Evolutionary conservation across 2,113 vertebrate species (phyloP).

Genomic region (Melanerpes formicivorus): DNA sequence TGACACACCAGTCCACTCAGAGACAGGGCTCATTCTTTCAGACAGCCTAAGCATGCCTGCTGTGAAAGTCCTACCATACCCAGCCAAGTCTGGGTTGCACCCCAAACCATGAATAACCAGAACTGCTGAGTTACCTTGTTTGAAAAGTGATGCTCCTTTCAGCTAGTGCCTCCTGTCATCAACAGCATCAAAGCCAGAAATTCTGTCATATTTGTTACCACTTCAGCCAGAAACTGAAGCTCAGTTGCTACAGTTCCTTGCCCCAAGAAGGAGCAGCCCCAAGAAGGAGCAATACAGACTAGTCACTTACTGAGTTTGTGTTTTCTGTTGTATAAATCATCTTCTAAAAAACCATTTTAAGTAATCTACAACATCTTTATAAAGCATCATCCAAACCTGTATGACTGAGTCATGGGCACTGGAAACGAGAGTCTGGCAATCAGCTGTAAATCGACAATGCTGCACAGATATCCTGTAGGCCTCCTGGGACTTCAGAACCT

Average conservation of each 20-base stretch:
- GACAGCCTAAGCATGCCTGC: not conserved
- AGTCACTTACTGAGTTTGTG: not conserved
- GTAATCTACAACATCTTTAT: not conserved
- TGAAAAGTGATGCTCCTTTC: not conserved
- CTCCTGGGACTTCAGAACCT: conserved; percentile 69
- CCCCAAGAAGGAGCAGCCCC: not conserved
- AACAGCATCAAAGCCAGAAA: not conserved
- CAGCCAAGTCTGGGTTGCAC: not conserved
- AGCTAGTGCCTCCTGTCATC: not conserved
- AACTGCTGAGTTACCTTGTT: not conserved
- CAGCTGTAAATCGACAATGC: conserved; percentile 84
- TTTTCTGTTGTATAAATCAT: not conserved
- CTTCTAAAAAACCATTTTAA: not conserved
- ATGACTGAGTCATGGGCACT: conserved; percentile 89
- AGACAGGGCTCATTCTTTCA: not conserved
- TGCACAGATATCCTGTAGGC: conserved; percentile 84
- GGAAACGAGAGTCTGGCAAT: conserved; percentile 84
- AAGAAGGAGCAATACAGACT: not conserved
- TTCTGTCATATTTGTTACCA: not conserved
- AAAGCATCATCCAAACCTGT: conserved; percentile 76
- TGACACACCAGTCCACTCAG: not conserved
- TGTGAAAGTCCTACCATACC: not conserved
- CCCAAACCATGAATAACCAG: not conserved
- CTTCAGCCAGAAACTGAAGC: not conserved
- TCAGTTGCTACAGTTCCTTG: not conserved